Conservation (phyloP, 1,140 invertebrate genomes). For the Diabrotica undecimpunctata region DNA sequence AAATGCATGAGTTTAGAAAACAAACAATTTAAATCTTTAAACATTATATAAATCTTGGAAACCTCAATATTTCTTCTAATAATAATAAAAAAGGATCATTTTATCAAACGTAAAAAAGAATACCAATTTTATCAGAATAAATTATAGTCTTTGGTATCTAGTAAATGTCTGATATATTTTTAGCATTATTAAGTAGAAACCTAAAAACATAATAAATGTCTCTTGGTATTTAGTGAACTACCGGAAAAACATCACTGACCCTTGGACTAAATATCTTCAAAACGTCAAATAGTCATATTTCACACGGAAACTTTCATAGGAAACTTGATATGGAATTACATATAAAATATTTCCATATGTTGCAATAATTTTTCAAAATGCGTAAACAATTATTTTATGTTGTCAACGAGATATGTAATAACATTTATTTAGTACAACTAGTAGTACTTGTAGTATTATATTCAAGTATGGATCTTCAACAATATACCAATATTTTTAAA, state of each 20-base stretch:
- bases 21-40: too few relatives aligned
- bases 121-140: too few relatives aligned
- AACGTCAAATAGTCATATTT: constrained; percentile 21
- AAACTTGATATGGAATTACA: constrained; percentile 29
- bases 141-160: too few relatives aligned
- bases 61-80: too few relatives aligned
- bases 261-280: constrained; percentile 7
- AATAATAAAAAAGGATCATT: too few relatives aligned
- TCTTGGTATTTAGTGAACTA: too few relatives aligned
- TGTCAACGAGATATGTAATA: constrained; percentile 36
- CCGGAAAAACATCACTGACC: not conserved
- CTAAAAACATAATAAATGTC: too few relatives aligned
- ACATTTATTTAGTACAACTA: constrained; percentile 32
- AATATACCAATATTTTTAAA: constrained; percentile 22
- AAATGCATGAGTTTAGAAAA: too few relatives aligned
- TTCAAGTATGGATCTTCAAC: constrained; percentile 20
- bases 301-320: constrained; percentile 10
- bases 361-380: constrained; percentile 17
- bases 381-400: constrained; percentile 25
- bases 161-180: too few relatives aligned
- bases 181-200: too few relatives aligned
- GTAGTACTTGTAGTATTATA: constrained; percentile 20
- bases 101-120: too few relatives aligned
- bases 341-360: constrained; percentile 23
- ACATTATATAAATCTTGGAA: too few relatives aligned